Base-by-base conservation (phyloP, 2,797 vertebrate genomes). In the Heliangelus exortis region DNA sequence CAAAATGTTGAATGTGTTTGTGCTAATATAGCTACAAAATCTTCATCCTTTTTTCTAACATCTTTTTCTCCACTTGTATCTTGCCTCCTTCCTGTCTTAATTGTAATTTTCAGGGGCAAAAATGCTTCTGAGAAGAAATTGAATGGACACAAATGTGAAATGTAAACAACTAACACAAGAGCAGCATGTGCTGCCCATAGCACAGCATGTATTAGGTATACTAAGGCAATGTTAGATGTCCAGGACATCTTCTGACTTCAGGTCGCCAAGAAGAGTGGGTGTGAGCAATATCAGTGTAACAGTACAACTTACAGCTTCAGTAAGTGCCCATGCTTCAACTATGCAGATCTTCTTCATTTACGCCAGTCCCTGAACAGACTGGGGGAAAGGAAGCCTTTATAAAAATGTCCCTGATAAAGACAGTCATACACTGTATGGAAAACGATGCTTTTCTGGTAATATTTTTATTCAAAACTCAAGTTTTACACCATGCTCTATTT, bases 341-440 rank as follows among this genome's bases (percentile, higher is more conserved):
- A 10, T 67, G 61, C 23, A 74, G 26, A 54, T 15, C 28, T 66
- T 78, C 12, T 43, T 87, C 36, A 29, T 74, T 55, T 18, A 74
- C 4, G 20, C 33, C 0, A 0, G 20, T 61, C 10, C 36, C 1
- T 4, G 28, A 69, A 57, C 5, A 84, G 43, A 19, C 7, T 10
- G 10, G 20, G 31, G 36, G 6, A 77, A 89, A 82, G 6, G 6
- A 75, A 34, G 17, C 9, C 17, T 47, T 55, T 33, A 28, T 51
- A 29, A 3, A 3, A 51, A 26, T 31, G 45, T 51, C 19, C 15
- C 36, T 33, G 28, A 29, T 36, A 53, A 76, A 3, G 12, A 12
- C 45, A 62, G 19, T 23, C 55, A 33, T 33, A 50, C 6, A 65
- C 7, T 34, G 22, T 14, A 36, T 8, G 17, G 21, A 47, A 63